Conservation (phyloP, 2,888 invertebrate genomes). For the Sialis fuliginosa region DNA sequence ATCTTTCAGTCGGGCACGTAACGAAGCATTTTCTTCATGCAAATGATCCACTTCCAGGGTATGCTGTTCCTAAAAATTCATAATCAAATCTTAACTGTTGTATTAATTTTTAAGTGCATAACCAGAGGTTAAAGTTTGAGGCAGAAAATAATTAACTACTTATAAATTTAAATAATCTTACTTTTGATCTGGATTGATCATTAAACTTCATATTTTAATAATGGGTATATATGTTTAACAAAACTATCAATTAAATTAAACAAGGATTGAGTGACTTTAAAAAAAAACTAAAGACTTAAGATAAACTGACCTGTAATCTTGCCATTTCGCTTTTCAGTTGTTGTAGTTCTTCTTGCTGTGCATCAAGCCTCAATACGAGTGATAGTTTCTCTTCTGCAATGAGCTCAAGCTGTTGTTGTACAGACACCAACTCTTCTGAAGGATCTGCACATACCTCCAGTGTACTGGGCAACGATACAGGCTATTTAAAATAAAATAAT, state of each 20-base stretch:
- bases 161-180: too few relatives aligned
- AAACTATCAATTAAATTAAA: too few relatives aligned
- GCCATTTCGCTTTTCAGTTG: conserved; percentile 48
- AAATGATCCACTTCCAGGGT: conserved; percentile 44
- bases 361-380: conserved; percentile 44
- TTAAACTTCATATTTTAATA: not conserved
- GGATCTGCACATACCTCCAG: conserved; percentile 9
- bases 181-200: too few relatives aligned
- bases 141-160: too few relatives aligned
- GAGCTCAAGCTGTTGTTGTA: conserved; percentile 42
- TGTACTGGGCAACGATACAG: conserved; percentile 4
- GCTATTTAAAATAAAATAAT: conserved; percentile 1
- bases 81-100: conserved; percentile 3
- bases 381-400: conserved; percentile 45
- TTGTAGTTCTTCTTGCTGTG: conserved; percentile 47
- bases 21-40: conserved; percentile 57
- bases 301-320: conserved; percentile 41
- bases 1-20: conserved; percentile 57
- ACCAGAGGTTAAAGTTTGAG: not conserved
- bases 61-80: conserved; percentile 40
- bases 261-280: not conserved
- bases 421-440: conserved; percentile 37
- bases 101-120: not conserved
- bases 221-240: not conserved
- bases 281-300: not conserved